Evolutionary conservation across 2,888 invertebrate genomes (phyloP).

Genomic region (Pristionchus fissidentatus): DNA sequence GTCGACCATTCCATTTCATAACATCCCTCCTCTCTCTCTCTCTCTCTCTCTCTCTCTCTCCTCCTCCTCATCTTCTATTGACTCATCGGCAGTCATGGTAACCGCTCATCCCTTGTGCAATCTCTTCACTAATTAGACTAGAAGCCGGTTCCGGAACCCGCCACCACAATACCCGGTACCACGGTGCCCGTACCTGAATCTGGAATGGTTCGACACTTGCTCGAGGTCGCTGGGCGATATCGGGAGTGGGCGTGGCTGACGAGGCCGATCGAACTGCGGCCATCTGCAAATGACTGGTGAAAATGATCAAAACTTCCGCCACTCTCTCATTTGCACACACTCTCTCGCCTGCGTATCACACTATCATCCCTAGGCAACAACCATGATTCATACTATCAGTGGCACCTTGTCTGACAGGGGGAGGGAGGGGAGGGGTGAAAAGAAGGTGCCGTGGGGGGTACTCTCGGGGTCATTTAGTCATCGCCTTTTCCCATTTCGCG

Average conservation of each 20-base stretch:
- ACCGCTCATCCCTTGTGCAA: not conserved
- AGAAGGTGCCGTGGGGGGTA: not conserved
- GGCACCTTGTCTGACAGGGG: too few relatives aligned
- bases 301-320: not conserved
- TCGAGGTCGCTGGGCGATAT: conserved; percentile 61
- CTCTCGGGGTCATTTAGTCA: conserved; percentile 33
- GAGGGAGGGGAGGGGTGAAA: not conserved
- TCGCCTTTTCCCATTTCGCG: too few relatives aligned
- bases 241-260: conserved; percentile 15
- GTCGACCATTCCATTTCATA: too few relatives aligned
- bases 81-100: not conserved
- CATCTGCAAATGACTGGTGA: conserved; percentile 6
- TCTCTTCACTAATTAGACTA: not conserved
- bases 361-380: not conserved
- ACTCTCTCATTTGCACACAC: conserved; percentile 1
- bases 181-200: conserved; percentile 54
- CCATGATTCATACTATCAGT: not conserved
- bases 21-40: not conserved
- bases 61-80: not conserved
- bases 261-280: conserved; percentile 12
- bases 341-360: conserved; percentile 30
- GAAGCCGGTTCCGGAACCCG: not conserved
- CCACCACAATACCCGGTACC: not conserved
- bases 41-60: not conserved
- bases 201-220: conserved; percentile 74